Evolutionary conservation across 2,888 invertebrate species (phyloP).

Genomic region (Pterostichus madidus): DNA sequence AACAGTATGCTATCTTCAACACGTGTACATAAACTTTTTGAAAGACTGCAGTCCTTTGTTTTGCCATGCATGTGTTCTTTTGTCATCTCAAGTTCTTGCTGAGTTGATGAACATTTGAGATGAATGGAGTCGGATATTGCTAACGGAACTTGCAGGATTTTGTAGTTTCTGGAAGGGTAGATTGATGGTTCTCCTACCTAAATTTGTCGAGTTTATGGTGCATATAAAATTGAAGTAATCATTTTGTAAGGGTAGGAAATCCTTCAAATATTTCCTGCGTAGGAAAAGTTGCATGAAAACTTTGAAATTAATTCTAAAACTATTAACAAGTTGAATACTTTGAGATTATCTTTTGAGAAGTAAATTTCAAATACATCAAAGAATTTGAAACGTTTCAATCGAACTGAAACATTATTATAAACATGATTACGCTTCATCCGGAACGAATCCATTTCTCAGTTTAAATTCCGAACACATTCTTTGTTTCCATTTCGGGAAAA

Average conservation of each 20-base stretch:
- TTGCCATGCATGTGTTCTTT: constrained; percentile 32
- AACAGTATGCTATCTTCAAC: not conserved
- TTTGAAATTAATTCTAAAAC: constrained; percentile 36
- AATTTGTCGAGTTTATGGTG: constrained; percentile 46
- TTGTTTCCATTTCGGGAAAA: constrained; percentile 36
- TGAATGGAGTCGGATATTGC: constrained; percentile 44
- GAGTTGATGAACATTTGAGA: constrained; percentile 51
- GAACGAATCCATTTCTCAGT: constrained; percentile 13
- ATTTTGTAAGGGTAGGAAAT: not conserved
- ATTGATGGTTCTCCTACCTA: constrained; percentile 36
- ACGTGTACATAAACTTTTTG: constrained; percentile 25
- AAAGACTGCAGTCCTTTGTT: constrained; percentile 43
- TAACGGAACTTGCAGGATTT: constrained; percentile 34
- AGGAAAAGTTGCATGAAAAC: not conserved
- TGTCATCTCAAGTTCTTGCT: constrained; percentile 47
- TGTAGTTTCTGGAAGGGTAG: constrained; percentile 36
- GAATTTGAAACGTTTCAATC: too few species aligned
- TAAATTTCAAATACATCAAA: too few species aligned
- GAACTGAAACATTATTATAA: constrained; percentile 5
- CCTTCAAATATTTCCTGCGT: not conserved
- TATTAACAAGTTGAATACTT: constrained; percentile 31
- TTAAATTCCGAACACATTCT: constrained; percentile 42
- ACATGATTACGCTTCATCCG: constrained; percentile 16
- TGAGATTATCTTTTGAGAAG: too few species aligned
- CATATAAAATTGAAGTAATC: constrained; percentile 20